Evolutionary conservation across 1,140 invertebrate genomes (phyloP), one percentile per base, ranked within the genome.

Genomic region (Drosophila novamexicana): DNA sequence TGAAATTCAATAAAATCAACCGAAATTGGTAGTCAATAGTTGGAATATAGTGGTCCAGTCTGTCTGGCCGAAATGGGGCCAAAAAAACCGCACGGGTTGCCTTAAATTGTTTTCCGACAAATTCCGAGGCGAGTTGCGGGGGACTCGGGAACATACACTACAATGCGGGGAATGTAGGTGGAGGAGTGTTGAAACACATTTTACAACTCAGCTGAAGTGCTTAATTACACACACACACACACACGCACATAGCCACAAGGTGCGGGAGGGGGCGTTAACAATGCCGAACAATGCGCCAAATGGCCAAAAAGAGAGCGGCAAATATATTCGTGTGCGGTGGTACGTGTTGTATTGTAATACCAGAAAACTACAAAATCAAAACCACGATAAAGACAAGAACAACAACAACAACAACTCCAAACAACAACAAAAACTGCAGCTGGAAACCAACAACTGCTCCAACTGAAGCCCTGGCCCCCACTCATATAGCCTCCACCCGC

Each of bases 31-130:
- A 66, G 73, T 67, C 73, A 72, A 75, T 79, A 71, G 50, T 53
- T 29, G 42, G 54, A 29, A 49, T 56, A 62, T 63, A 52, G 53
- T 66, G 62, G 68, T 54, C 18, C 7, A 22, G 34, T 45, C 42
- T 47, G 58, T 12, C 14, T 39, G 16, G 6, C 44, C 16, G 40
- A 29, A 66, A 58, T 36, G 29, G 57, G 32, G 42, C n/a, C 42
- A 16, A 18, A 29, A 14, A 66, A 59, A 77, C 72, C 72, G 45
- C 72, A 75, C 18, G 57, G 79, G 57, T 77, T 86, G 79, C 77
- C 77, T 88, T 83, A 89, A 89, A 88, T 89, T 88, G 73, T 89
- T 83, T 86, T 82, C 77, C 83, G 66, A 82, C 79, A 64, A 86
- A 88, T 79, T 79, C 66, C 65, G 66, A 59, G 75, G 61, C 69